Base-by-base conservation (phyloP, 2,797 vertebrate species). In the Neopelma chrysocephalum region DNA sequence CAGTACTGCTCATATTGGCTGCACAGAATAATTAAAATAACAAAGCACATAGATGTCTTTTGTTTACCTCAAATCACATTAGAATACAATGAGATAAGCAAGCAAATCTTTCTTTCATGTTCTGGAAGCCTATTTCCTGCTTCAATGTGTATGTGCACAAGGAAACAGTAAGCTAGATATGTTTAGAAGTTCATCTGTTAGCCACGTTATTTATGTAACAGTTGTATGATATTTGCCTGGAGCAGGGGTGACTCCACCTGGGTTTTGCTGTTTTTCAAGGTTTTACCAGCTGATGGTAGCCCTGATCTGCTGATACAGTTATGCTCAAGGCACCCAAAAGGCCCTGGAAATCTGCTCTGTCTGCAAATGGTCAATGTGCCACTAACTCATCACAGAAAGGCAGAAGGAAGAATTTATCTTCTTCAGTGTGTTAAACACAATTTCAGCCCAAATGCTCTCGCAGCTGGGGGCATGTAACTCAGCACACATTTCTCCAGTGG, bases 1-100 rank as follows among this genome's bases (percentile, higher is more conserved):
- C 1, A 1, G 69, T 48, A n/a, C 51, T 71, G 75, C 25, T 83
- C 42, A 25, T 27, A 36, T 19, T 12, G 20, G 15, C 72, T 54
- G 38, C 36, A 86, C 50, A 47, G 43, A 64, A 45, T 47, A 92
- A 84, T 87, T 85, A 87, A 79, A 76, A 90, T 56, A 89, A 93
- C 72, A 87, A 84, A 79, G 45, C 20, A 36, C 3, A 12, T 21
- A 25, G 69, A 12, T 88, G 27, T n/a, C n/a, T 48, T 91, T 72
- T 90, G 51, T 94, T 96, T 94, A 54, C 36, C 76, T 76, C 34
- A 38, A 69, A 71, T 61, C 77, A 64, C 54, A 80, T 61, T 40
- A 71, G 85, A 94, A 90, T 83, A 84, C 40, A 70, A 56, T 5
- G 43, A 86, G 89, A 78, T 82, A 95, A 86, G 50, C 48, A 89